phyloP scores from a whole-genome alignment of 1,140 invertebrate species.

The Asbolus verrucosus region DNA sequence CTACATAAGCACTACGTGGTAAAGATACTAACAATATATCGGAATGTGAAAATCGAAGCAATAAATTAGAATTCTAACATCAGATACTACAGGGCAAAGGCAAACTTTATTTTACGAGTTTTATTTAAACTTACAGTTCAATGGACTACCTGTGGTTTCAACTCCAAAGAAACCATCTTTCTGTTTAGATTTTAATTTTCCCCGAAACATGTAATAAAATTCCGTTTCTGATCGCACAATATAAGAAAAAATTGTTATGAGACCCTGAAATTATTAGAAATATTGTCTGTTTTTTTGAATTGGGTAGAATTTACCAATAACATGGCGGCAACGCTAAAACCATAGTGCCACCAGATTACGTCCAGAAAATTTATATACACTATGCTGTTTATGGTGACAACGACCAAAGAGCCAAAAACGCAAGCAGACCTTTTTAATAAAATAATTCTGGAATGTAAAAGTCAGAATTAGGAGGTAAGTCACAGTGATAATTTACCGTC shows the following conservation, averaged over 20 bases:
- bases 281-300: background rate
- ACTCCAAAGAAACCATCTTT: constrained; percentile 50
- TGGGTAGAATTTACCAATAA: constrained; percentile 50
- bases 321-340: constrained; percentile 52
- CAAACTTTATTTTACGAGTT: too few species aligned
- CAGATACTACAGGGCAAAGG: too few species aligned
- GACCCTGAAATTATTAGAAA: constrained; percentile 49
- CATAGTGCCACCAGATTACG: constrained; percentile 55
- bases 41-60: too few species aligned
- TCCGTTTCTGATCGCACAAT: constrained; percentile 54
- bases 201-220: constrained; percentile 47
- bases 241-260: constrained; percentile 53
- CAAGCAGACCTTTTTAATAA: constrained; percentile 50
- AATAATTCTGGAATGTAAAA: background rate
- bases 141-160: constrained; percentile 50
- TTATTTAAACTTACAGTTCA: constrained; percentile 56
- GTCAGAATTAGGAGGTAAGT: background rate
- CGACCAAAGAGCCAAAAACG: constrained; percentile 52
- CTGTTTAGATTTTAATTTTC: constrained; percentile 40
- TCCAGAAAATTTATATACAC: constrained; percentile 58
- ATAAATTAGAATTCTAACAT: too few species aligned
- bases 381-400: constrained; percentile 55
- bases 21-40: too few species aligned
- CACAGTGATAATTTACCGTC: constrained; percentile 43
- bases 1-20: too few species aligned